These are phyloP conservation scores for Chelidonichthys spinosus DNA, from an alignment of 2,797 vertebrate genomes.

Conservation along the genomic window DNA sequence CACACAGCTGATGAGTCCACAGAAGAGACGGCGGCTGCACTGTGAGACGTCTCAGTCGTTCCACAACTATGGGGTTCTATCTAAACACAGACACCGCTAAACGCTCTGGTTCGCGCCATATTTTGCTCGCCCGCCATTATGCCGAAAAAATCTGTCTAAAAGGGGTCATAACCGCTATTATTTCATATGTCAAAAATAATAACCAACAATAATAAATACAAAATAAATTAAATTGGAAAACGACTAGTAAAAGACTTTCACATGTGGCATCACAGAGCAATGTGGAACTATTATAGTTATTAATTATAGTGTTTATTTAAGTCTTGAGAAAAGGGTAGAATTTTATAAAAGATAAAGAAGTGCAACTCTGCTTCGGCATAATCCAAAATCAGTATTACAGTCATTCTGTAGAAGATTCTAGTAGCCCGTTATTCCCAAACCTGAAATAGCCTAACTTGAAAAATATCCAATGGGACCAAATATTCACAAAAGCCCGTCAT, in stretches of 20 bases:
- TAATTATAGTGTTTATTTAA: neutral
- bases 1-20: too few species aligned
- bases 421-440: neutral
- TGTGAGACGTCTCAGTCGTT: too few species aligned
- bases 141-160: too few species aligned
- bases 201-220: constrained; percentile 77
- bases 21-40: too few species aligned
- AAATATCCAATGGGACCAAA: neutral
- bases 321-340: constrained; percentile 4
- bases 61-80: too few species aligned
- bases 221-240: constrained; percentile 76
- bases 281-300: constrained; percentile 10
- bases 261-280: constrained; percentile 30
- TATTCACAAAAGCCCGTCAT: neutral
- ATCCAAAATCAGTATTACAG: too few species aligned
- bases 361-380: neutral
- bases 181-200: constrained; percentile 41
- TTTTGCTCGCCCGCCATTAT: too few species aligned
- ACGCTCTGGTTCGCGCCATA: too few species aligned
- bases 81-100: too few species aligned
- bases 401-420: neutral
- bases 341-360: neutral
- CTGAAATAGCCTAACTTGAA: too few species aligned
- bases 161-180: neutral
- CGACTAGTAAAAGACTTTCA: constrained; percentile 47